Conservation (phyloP, 2,888 invertebrate species). For the Drosophila incognita region DNA sequence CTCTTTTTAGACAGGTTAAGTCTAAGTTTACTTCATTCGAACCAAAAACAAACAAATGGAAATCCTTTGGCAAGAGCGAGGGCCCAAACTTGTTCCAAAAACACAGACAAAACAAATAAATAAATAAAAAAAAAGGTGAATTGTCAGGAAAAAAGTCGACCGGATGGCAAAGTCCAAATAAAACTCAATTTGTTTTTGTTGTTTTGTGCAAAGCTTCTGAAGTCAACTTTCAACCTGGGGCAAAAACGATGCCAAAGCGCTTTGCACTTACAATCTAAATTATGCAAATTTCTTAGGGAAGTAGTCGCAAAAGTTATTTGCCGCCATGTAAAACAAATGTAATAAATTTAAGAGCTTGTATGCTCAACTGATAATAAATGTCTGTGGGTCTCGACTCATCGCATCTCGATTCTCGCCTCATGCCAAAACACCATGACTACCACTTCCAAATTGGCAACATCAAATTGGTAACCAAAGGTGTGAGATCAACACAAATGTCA, state of each 20-base stretch:
- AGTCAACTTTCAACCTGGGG: constrained; percentile 31
- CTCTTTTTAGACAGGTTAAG: constrained; percentile 3
- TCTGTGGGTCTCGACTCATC: constrained; percentile 11
- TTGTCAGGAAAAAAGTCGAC: constrained; percentile 8
- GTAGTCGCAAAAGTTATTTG: constrained; percentile 66
- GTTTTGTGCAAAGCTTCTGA: constrained; percentile 13
- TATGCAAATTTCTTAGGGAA: constrained; percentile 68
- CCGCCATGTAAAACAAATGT: constrained; percentile 66
- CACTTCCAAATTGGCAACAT: constrained; percentile 13
- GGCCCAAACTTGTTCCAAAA: constrained; percentile 26
- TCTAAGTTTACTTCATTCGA: constrained; percentile 28
- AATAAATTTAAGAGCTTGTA: constrained; percentile 75
- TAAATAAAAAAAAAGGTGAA: constrained; percentile 33
- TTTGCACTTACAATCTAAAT: constrained; percentile 68
- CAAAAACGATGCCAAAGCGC: constrained; percentile 49
- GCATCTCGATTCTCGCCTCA: constrained; percentile 5
- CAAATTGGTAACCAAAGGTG: constrained; percentile 17
- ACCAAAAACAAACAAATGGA: constrained; percentile 41
- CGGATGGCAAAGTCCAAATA: constrained; percentile 36
- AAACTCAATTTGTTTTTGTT: constrained; percentile 62
- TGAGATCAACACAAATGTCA: constrained; percentile 19
- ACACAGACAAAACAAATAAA: background rate
- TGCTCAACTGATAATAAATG: constrained; percentile 63
- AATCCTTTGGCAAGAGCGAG: constrained; percentile 33
- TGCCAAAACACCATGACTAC: constrained; percentile 13